Evolutionary conservation across 92 coral and sea anemone genomes (phyloP), one percentile per base, ranked within the genome.

Genomic region (Chrysogorgia sp.): DNA sequence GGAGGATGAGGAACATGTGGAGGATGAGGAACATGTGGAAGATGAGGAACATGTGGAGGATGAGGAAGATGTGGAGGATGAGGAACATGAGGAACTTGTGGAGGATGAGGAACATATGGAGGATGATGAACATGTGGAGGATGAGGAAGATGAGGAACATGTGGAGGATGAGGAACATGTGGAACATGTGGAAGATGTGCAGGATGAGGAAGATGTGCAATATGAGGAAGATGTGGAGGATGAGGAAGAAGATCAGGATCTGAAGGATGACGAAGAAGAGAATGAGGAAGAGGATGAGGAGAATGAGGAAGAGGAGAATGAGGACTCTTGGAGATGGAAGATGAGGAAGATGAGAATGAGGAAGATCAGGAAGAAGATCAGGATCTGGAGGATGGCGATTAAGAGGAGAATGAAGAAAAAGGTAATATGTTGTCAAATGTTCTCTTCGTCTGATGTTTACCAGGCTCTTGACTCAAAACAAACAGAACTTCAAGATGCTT

Each of bases 401-500:
- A 15, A 7, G 53, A 47, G 7, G n/a, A 47, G n/a, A 2, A n/a
- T 7, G 15, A 15, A 47, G 43, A 12, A 37, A 12, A 37, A 37
- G 43, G 5, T 5, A 37, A 37, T 4, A 37, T 4, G 43, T 37
- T 37, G 43, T 37, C 43, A 37, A 37, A 5, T 37, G 5, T 47
- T 47, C 15, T 15, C 53, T 47, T 15, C 7, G 53, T 47, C 15
- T 47, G 53, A 47, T 47, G 17, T 47, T 47, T 2, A 47, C 53
- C 52, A 55, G 33, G 64, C 64, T 10, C 34, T 72, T 5, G 35
- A 52, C 13, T 72, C 65, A 26, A 72, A 72, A 55, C 63, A 72
- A 32, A 65, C 66, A 26, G 79, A 72, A 72, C 65, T 72, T 8
- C 79, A 34, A 9, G 50, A 72, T 7, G 79, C 79, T 3, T 40